Percentiles rank a stretch among this genome's conserved stretches.
Conservation (phyloP, 2,888 invertebrate genomes). For the Chrysolina oricalcia region DNA sequence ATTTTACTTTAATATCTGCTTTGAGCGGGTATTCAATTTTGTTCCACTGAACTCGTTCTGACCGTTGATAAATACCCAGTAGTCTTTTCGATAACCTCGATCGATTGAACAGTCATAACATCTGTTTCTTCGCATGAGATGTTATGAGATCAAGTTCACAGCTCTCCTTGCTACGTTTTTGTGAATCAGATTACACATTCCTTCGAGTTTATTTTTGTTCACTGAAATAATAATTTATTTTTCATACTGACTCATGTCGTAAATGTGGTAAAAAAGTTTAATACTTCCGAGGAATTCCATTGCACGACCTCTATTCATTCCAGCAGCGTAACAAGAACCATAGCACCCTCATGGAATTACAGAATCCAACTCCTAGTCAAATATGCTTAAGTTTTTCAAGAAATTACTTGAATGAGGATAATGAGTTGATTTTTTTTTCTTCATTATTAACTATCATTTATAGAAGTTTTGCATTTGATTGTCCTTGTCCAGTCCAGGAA, state of each 20-base stretch:
- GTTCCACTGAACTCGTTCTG: not conserved
- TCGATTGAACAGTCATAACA: not conserved
- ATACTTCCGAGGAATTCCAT: too few species aligned
- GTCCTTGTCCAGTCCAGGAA: too few species aligned
- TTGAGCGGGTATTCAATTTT: not conserved
- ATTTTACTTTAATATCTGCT: too few species aligned
- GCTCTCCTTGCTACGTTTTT: not conserved
- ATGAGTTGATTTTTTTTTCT: too few species aligned
- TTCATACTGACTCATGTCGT: not conserved
- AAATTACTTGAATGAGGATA: not conserved
- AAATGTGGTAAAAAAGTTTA: too few species aligned
- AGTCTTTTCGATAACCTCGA: not conserved
- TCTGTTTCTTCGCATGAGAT: conserved; percentile 2
- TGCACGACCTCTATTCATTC: too few species aligned
- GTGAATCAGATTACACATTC: not conserved
- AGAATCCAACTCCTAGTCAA: not conserved
- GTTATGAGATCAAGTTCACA: not conserved
- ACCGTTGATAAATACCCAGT: not conserved
- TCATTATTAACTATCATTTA: too few species aligned
- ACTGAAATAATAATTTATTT: not conserved
- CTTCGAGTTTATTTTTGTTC: not conserved
- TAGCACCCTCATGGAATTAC: too few species aligned
- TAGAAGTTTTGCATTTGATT: too few species aligned
- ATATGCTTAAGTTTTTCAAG: not conserved
- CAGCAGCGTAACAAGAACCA: too few species aligned